Evolutionary conservation across 2,797 vertebrate genomes (phyloP), one percentile per base, ranked within the genome.

Genomic region (Sphenodon punctatus): DNA sequence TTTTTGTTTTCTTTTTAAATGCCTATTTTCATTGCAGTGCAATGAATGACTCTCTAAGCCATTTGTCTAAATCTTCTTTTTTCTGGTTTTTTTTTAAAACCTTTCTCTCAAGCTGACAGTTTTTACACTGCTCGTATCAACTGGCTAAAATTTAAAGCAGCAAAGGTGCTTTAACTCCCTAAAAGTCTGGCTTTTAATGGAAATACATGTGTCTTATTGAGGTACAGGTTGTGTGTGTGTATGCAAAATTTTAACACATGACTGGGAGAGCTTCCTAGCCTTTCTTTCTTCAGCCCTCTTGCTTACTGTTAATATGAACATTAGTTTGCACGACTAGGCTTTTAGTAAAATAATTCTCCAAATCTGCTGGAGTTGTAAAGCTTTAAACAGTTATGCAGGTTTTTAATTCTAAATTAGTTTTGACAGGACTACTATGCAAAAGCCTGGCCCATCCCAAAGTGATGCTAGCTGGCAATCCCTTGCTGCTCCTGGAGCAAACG

Each of bases 351-450:
- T 95, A 96, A 91, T 95, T 88, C 93, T 94, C 90, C 95, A 96
- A 97, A 96, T 95, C 96, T 78, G 73, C 94, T 88, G 91, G 96
- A 95, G 95, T 95, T 95, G 95, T 96, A 96, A 94, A 96, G 96
- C 96, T 97, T 97, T 97, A 97, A 98, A 97, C 96, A 97, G 97
- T 96, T 96, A 89, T 83, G 69, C 94, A 94, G 93, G 97, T 97
- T 95, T 97, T 97, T 97, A 97, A 97, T 97, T 97, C 96, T 96
- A 97, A 98, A 98, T 97, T 96, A 96, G 96, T 96, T 97, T 96
- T 98, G 97, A 98, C 98, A 98, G 96, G 95, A 96, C 96, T 96
- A 94, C 92, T 96, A 96, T 95, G 96, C 96, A 95, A 96, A 96
- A 96, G 94, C 95, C 96, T 96, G 97, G 97, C 95, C 96, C 96